These are phyloP conservation scores for Nycticorax nycticorax DNA, from an alignment of 2,113 vertebrate species.

Conservation along the genomic window DNA sequence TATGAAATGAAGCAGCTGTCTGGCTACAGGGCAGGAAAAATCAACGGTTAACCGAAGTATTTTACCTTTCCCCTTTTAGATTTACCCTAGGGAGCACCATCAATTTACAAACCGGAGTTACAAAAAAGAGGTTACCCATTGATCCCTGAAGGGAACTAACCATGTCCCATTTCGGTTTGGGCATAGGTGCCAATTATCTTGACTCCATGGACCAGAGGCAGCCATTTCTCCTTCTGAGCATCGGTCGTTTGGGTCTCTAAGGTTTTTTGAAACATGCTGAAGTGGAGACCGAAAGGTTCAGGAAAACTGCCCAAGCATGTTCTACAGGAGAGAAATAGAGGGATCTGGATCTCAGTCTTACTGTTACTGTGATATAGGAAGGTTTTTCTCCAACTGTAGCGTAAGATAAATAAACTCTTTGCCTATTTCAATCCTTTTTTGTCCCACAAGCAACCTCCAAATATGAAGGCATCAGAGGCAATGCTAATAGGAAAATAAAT, in stretches of 20 bases:
- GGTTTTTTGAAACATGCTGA: slow-evolving; percentile 90
- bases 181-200: slow-evolving; percentile 91
- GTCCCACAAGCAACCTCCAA: background rate
- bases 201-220: slow-evolving; percentile 76
- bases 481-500: background rate
- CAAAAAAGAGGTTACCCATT: slow-evolving; percentile 47
- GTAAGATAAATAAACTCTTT: background rate
- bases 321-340: slow-evolving; percentile 81
- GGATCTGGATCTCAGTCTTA: slow-evolving; percentile 66
- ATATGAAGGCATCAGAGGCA: background rate
- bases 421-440: background rate
- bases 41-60: background rate
- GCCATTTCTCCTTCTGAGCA: slow-evolving; percentile 89
- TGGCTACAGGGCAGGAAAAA: background rate
- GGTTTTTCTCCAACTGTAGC: background rate
- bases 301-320: slow-evolving; percentile 59
- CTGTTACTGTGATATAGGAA: background rate
- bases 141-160: slow-evolving; percentile 83
- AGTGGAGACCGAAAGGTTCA: slow-evolving; percentile 84
- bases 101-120: slow-evolving; percentile 6
- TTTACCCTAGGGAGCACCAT: background rate
- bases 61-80: background rate
- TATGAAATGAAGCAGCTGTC: background rate
- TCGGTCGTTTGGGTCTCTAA: slow-evolving; percentile 82
- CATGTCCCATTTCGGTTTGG: slow-evolving; percentile 96